Conservation (phyloP, 2,113 vertebrate species). For the Actenoides lindsayi region DNA sequence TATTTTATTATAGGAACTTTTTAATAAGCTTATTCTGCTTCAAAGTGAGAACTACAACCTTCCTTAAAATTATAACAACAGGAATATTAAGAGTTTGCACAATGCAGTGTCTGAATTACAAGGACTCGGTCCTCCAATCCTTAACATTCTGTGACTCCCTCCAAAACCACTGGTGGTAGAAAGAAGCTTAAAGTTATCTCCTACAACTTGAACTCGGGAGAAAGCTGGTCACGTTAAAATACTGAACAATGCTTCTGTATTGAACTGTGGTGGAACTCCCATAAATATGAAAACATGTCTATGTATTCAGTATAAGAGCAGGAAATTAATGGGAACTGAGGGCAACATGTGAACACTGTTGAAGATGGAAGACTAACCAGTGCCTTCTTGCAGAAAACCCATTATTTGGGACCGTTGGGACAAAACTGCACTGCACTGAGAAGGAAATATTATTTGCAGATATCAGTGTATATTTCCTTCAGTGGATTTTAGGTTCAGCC, state of each 20-base stretch:
- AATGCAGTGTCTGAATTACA: neutral
- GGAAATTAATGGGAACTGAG: neutral
- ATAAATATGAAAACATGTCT: neutral
- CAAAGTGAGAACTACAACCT: neutral
- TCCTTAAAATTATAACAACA: neutral
- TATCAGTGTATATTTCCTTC: neutral
- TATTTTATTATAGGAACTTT: neutral
- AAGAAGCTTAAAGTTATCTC: neutral
- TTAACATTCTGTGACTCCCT: neutral
- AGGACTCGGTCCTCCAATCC: neutral
- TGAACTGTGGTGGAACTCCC: neutral
- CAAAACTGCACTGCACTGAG: neutral
- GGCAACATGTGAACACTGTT: neutral
- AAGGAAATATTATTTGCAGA: neutral
- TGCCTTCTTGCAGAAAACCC: neutral
- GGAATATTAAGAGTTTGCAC: neutral
- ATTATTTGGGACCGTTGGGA: neutral
- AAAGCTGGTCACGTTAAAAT: neutral
- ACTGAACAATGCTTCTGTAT: neutral
- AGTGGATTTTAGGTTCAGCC: neutral
- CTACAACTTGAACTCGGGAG: neutral
- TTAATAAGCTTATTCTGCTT: neutral
- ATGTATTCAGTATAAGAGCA: neutral
- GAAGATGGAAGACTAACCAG: neutral
- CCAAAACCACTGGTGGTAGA: neutral